Evolutionary conservation across 2,888 invertebrate species (phyloP).

Genomic region (Drosophila austrosaltans): DNA sequence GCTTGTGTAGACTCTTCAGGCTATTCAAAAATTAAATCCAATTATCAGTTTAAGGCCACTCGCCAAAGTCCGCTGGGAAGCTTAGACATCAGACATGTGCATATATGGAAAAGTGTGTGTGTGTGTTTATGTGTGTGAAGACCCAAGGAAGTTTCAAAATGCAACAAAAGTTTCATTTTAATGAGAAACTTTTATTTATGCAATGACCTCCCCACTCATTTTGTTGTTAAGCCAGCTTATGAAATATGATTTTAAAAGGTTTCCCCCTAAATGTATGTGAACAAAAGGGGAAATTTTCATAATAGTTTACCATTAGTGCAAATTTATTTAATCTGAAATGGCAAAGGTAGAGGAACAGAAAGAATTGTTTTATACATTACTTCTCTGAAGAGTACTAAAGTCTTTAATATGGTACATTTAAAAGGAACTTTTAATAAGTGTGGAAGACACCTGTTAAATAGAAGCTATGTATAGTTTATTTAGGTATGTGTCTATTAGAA

Average conservation of each 20-base stretch:
- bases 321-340: not conserved
- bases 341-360: not conserved
- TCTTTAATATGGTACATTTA: too few species aligned
- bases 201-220: slow-evolving; percentile 30
- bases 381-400: too few species aligned
- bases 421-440: too few species aligned
- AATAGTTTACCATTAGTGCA: not conserved
- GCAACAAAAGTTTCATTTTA: slow-evolving; percentile 74
- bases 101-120: slow-evolving; percentile 14
- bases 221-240: slow-evolving; percentile 1
- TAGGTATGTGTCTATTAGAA: too few species aligned
- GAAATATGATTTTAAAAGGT: slow-evolving; percentile 7
- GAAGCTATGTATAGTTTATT: too few species aligned
- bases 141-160: slow-evolving; percentile 54
- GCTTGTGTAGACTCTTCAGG: slow-evolving; percentile 20
- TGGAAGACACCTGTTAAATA: too few species aligned
- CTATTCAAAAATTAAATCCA: slow-evolving; percentile 78
- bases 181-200: slow-evolving; percentile 76
- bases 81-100: slow-evolving; percentile 45
- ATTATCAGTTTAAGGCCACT: slow-evolving; percentile 77
- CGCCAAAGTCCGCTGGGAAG: slow-evolving; percentile 55
- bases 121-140: slow-evolving; percentile 13
- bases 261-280: not conserved
- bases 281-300: not conserved
- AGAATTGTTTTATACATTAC: too few species aligned